Conservation (phyloP, 2,888 invertebrate species). For the Cylindroiulus punctatus region DNA sequence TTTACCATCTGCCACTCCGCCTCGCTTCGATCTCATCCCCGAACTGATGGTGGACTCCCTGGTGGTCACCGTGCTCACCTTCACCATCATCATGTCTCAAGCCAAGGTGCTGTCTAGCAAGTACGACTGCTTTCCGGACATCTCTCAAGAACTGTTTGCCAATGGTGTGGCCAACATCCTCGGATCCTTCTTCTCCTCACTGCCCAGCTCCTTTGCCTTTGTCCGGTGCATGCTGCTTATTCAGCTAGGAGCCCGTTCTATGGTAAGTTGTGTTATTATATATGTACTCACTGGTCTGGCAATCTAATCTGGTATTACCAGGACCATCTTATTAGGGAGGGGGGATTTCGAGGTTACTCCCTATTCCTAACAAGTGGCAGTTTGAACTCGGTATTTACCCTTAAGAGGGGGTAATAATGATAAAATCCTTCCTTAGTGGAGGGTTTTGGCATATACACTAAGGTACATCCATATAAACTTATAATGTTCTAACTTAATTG, state of each 20-base stretch:
- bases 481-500: too few relatives aligned
- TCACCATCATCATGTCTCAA: slow-evolving; percentile 56
- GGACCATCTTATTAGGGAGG: too few relatives aligned
- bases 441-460: too few relatives aligned
- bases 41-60: slow-evolving; percentile 45
- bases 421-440: too few relatives aligned
- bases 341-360: too few relatives aligned
- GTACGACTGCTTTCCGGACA: slow-evolving; percentile 55
- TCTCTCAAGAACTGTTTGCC: slow-evolving; percentile 55
- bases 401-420: too few relatives aligned
- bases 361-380: too few relatives aligned
- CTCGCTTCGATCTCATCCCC: slow-evolving; percentile 48
- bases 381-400: too few relatives aligned
- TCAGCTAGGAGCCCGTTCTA: slow-evolving; percentile 48
- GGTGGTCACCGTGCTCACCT: slow-evolving; percentile 54
- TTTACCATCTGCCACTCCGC: slow-evolving; percentile 44
- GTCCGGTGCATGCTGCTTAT: slow-evolving; percentile 55
- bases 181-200: slow-evolving; percentile 52
- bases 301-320: too few relatives aligned
- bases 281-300: too few relatives aligned
- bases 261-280: too few relatives aligned
- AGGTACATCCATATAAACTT: too few relatives aligned
- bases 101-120: slow-evolving; percentile 56
- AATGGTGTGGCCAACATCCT: slow-evolving; percentile 54
- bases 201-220: slow-evolving; percentile 55